Percentiles rank a stretch among this genome's conserved stretches.
Evolutionary conservation across 1,140 invertebrate genomes (phyloP).

Genomic region (Elysia chlorotica): DNA sequence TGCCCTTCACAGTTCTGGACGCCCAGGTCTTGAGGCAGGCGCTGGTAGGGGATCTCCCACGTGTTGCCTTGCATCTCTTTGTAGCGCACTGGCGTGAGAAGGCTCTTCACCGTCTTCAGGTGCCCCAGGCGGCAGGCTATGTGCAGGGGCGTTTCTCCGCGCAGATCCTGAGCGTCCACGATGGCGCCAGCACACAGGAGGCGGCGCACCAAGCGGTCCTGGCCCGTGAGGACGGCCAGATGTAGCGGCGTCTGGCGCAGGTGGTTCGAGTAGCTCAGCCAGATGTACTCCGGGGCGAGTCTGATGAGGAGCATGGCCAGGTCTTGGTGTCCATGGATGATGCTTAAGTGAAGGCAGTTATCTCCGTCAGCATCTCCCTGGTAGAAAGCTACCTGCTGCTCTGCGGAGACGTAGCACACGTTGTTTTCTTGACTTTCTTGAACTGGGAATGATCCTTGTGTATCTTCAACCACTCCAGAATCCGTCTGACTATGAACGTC

Average conservation of each 20-base stretch:
- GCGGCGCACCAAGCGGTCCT: slow-evolving; percentile 68
- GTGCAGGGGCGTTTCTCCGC: slow-evolving; percentile 74
- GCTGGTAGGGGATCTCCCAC: slow-evolving; percentile 60
- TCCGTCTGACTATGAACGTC: no score
- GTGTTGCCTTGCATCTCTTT: not conserved
- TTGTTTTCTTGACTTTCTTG: no score
- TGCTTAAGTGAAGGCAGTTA: slow-evolving; percentile 12
- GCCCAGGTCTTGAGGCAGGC: slow-evolving; percentile 65
- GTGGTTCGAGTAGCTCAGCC: slow-evolving; percentile 22
- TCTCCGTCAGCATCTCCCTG: slow-evolving; percentile 10
- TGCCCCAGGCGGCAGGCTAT: slow-evolving; percentile 78
- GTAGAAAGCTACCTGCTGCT: no score
- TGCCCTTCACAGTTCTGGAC: slow-evolving; percentile 79
- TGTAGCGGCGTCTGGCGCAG: slow-evolving; percentile 70
- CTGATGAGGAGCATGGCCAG: slow-evolving; percentile 15
- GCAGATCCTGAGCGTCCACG: slow-evolving; percentile 24
- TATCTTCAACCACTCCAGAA: no score
- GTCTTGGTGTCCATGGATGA: slow-evolving; percentile 1
- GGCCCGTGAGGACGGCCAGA: slow-evolving; percentile 72
- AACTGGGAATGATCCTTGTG: no score
- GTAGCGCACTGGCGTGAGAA: slow-evolving; percentile 23
- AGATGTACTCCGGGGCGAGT: not conserved
- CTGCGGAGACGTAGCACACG: no score
- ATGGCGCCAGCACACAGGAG: slow-evolving; percentile 72
- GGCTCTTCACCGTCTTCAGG: slow-evolving; percentile 67